Percentiles rank a stretch among this genome's conserved stretches.
phyloP scores from a whole-genome alignment of 2,113 vertebrate genomes.

The Pandion haliaetus region DNA sequence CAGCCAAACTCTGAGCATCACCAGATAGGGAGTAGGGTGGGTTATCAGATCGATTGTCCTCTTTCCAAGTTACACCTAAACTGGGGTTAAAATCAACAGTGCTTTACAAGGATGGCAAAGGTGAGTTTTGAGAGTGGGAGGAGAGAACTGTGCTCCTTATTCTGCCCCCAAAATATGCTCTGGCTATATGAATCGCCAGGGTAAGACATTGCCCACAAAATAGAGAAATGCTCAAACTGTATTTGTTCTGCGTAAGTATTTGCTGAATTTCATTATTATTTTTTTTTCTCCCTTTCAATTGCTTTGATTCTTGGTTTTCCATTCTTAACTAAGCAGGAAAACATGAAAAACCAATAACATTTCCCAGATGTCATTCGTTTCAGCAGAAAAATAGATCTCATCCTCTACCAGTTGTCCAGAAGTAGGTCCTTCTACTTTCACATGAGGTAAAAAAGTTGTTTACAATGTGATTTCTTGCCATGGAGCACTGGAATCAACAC shows the following conservation, averaged over 20 bases:
- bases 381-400: background rate
- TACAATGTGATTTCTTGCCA: background rate
- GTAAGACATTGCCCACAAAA: background rate
- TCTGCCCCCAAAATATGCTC: background rate
- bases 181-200: accelerated
- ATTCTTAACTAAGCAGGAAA: background rate
- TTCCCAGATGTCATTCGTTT: background rate
- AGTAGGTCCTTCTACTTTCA: background rate
- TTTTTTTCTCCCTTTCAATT: background rate
- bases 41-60: background rate
- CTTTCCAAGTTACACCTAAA: background rate
- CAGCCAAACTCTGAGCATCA: background rate
- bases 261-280: background rate
- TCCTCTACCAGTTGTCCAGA: background rate
- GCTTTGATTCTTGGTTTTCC: background rate
- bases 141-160: background rate
- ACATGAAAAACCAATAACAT: background rate
- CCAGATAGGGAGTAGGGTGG: background rate
- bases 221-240: background rate
- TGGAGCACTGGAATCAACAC: background rate
- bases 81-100: background rate
- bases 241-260: background rate
- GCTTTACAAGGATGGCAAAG: background rate
- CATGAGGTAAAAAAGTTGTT: background rate
- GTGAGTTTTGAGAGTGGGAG: background rate